Evolutionary conservation across 64 coral and sea anemone genomes (phyloP), one percentile per base, ranked within the genome.

Genomic region (Hydrozoanthus tunicans): DNA sequence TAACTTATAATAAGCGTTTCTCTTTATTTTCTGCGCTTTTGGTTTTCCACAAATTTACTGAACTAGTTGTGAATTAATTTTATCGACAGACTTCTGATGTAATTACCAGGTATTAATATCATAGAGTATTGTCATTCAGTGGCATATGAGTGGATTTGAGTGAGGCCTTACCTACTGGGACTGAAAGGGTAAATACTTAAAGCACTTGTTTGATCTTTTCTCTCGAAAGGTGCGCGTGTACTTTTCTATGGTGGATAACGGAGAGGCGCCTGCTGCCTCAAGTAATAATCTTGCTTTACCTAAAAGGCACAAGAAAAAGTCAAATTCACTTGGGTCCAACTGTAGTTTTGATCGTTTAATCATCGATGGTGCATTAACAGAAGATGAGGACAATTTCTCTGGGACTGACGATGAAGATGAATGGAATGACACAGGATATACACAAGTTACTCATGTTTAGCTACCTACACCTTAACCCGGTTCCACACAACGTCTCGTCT

Each of bases 331-430:
- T 17, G 84, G 84, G 74, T 88, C 84, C 84, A 88, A 88, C 69
- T 74, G n/a, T 75, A 88, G 84, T 88, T 88, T 75, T 88, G 84
- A 88, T 59, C 84, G 84, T 74, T 61, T 88, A 57, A 74, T 68
- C 67, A 74, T 6, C 14, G 84, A 88, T 75, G 84, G 84, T 51
- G 23, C 69, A 59, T 52, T 75, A 75, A 88, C 84, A 13, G 84
- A 88, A 25, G 83, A 86, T 43, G 69, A 70, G 51, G 84, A 88
- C 55, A 88, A 88, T 73, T 88, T 88, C 68, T 88, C 84, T 23
- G 84, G 84, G 11, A 88, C 84, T 43, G 84, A 88, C 12, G 68
- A 72, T 5, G 84, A 88, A 15, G 84, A 61, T 8, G 84, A 88
- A 6, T 88, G 84, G 84, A 88, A 88, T 75, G 84, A 88, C 3